These are phyloP conservation scores for Eupeodes luniger DNA, from an alignment of 2,888 invertebrate species.

Conservation along the genomic window DNA sequence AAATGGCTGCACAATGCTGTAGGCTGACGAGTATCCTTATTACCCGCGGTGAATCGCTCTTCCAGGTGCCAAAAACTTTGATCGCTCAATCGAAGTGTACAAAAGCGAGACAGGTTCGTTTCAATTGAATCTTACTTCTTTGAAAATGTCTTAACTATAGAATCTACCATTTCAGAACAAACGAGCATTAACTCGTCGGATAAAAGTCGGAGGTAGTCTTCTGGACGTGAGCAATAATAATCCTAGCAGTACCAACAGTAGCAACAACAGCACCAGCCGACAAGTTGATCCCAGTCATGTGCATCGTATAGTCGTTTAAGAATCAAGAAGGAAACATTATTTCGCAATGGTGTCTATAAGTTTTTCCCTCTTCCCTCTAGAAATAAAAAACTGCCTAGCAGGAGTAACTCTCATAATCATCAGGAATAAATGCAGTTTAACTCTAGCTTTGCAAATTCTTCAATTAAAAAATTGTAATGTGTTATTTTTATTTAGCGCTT, in stretches of 20 bases:
- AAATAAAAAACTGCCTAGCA: neutral
- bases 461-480: conserved; percentile 52
- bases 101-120: conserved; percentile 81
- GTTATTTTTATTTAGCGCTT: conserved; percentile 54
- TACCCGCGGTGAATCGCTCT: conserved; percentile 90
- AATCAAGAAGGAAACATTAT: conserved; percentile 20
- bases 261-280: conserved; percentile 77
- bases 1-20: conserved; percentile 94
- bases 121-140: neutral
- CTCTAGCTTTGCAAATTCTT: conserved; percentile 37
- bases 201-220: conserved; percentile 79
- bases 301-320: conserved; percentile 82
- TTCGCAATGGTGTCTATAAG: conserved; percentile 68
- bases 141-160: neutral
- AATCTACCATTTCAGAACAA: conserved; percentile 79
- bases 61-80: conserved; percentile 91
- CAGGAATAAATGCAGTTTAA: conserved; percentile 33
- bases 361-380: neutral
- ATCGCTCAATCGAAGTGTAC: conserved; percentile 86
- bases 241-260: conserved; percentile 70
- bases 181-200: conserved; percentile 80
- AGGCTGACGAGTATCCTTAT: conserved; percentile 93
- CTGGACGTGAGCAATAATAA: conserved; percentile 76
- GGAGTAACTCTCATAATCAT: conserved; percentile 35
- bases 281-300: conserved; percentile 82